Conservation (phyloP, 2,113 vertebrate genomes). For the Eubucco bourcierii region DNA sequence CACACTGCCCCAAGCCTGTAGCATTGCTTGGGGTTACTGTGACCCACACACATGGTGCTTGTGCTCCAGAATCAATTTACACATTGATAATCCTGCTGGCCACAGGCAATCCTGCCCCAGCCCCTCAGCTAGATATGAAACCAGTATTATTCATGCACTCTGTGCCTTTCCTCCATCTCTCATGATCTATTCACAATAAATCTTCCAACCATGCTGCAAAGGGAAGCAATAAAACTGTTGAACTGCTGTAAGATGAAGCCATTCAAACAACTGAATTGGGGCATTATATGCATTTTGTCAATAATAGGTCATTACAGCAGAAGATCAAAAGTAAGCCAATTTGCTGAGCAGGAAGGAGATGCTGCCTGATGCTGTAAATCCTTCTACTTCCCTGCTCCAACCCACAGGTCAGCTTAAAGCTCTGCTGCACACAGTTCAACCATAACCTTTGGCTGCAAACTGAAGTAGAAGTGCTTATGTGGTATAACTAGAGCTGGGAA, state of each 20-base stretch:
- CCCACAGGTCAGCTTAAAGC: not conserved
- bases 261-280: slow-evolving; percentile 21
- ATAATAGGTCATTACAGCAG: not conserved
- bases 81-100: not conserved
- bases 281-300: not conserved
- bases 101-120: not conserved
- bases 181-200: not conserved
- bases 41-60: not conserved
- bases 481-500: not conserved
- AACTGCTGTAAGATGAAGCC: not conserved
- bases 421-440: not conserved
- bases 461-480: not conserved
- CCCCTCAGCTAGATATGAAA: not conserved
- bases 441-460: not conserved
- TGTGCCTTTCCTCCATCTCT: not conserved
- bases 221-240: slow-evolving; percentile 1
- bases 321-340: not conserved
- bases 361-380: not conserved
- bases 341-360: not conserved
- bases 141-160: not conserved
- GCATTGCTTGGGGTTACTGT: no score
- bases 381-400: not conserved
- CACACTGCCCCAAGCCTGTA: no score
- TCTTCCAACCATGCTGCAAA: not conserved
- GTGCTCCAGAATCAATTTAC: not conserved